A percentile compares a stretch with the other conserved stretches of the same genome.
Conservation (phyloP, 2,113 vertebrate genomes). For the Arizona elegans region DNA sequence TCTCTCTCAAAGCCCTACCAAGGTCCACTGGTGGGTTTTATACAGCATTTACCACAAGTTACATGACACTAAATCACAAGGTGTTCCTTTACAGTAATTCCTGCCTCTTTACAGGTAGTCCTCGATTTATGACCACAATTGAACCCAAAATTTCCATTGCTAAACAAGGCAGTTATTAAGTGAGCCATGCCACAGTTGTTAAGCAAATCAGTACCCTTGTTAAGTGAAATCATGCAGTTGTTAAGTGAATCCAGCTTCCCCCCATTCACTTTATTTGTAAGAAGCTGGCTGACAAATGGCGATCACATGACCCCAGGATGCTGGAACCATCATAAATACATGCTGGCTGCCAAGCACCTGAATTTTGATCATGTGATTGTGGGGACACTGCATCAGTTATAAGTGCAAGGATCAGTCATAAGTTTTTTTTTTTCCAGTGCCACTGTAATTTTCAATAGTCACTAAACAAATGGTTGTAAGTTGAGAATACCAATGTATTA, state of each 20-base stretch:
- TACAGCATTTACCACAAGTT: not conserved
- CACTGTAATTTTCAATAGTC: too few species aligned
- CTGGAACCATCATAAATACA: not conserved
- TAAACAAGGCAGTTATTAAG: not conserved
- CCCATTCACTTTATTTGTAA: not conserved
- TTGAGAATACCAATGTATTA: too few species aligned
- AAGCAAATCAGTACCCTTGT: not conserved
- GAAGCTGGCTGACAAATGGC: not conserved
- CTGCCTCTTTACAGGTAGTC: not conserved
- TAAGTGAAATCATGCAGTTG: not conserved
- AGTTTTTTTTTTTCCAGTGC: too few species aligned
- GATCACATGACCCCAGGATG: too few species aligned
- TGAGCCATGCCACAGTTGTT: not conserved
- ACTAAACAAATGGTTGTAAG: too few species aligned
- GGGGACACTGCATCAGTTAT: too few species aligned
- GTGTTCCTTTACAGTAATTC: not conserved
- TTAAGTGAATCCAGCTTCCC: not conserved
- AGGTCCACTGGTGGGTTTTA: not conserved
- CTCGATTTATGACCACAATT: not conserved
- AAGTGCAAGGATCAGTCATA: too few species aligned
- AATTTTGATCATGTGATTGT: not conserved
- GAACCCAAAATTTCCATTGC: not conserved
- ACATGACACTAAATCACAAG: not conserved
- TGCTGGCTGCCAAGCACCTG: not conserved
- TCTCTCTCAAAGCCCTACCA: not conserved